Conservation (phyloP, 1,140 invertebrate species). For the Homalodisca vitripennis region DNA sequence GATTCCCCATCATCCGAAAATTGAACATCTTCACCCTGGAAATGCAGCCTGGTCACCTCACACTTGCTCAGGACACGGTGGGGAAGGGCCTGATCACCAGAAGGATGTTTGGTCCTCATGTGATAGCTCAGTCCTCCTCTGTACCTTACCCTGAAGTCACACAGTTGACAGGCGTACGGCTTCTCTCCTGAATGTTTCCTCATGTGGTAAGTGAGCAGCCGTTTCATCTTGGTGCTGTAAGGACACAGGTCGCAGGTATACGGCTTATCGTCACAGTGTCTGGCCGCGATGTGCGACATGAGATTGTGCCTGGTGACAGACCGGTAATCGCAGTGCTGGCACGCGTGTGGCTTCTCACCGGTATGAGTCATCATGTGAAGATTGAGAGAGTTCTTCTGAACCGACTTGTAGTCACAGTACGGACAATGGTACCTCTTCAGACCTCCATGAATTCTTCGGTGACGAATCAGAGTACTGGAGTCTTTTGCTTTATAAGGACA, state of each 20-base stretch:
- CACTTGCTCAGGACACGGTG: background rate
- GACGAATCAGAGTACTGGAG: background rate
- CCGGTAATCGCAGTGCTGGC: background rate
- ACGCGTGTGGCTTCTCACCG: constrained; percentile 22
- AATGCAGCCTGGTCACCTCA: background rate
- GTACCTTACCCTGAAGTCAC: constrained; percentile 16
- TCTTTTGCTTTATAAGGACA: constrained; percentile 5
- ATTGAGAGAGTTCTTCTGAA: background rate
- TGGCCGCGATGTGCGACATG: constrained; percentile 90
- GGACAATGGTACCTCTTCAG: constrained; percentile 13
- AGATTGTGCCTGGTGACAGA: constrained; percentile 87
- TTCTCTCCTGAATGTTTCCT: constrained; percentile 79
- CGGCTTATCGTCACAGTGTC: constrained; percentile 88
- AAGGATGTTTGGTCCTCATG: background rate
- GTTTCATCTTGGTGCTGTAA: constrained; percentile 90
- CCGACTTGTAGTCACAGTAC: background rate
- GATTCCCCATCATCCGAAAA: background rate
- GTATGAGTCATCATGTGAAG: constrained; percentile 27
- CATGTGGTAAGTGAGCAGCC: constrained; percentile 74
- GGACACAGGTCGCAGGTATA: constrained; percentile 88
- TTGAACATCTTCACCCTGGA: background rate
- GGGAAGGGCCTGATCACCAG: background rate
- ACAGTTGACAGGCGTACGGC: constrained; percentile 39
- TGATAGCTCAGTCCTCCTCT: background rate
- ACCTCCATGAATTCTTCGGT: background rate